Evolutionary conservation across 2,888 invertebrate species (phyloP).

Genomic region (Leptogaster cylindrica): DNA sequence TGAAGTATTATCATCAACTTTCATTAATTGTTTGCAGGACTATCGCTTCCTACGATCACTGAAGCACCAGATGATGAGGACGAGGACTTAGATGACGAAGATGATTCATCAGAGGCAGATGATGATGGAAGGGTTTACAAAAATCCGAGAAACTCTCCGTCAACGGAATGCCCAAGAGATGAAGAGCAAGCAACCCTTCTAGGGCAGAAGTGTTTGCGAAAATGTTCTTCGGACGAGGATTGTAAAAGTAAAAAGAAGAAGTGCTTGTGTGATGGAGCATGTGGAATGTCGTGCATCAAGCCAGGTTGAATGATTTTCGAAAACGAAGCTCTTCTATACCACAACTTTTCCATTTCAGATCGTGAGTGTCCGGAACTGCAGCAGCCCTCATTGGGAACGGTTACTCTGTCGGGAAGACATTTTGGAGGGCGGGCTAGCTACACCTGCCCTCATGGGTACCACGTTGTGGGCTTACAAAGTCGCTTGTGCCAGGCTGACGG

Average conservation of each 20-base stretch:
- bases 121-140: constrained; percentile 85
- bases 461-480: constrained; percentile 84
- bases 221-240: constrained; percentile 92
- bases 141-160: constrained; percentile 87
- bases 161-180: constrained; percentile 82
- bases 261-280: constrained; percentile 95
- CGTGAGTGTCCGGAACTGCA: constrained; percentile 84
- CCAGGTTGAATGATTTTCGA: constrained; percentile 71
- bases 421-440: constrained; percentile 84
- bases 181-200: constrained; percentile 83
- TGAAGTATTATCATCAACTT: background rate
- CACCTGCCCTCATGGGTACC: constrained; percentile 86
- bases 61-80: constrained; percentile 62
- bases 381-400: constrained; percentile 78
- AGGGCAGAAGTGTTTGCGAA: constrained; percentile 87
- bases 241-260: constrained; percentile 97
- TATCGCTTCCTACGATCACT: constrained; percentile 47
- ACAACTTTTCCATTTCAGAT: constrained; percentile 64
- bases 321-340: background rate
- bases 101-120: constrained; percentile 69
- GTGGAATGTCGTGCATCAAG: constrained; percentile 97
- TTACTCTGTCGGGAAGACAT: constrained; percentile 76
- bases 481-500: constrained; percentile 92
- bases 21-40: constrained; percentile 44
- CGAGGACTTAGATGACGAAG: constrained; percentile 64